These are phyloP conservation scores for Glaucomys volans DNA, from an alignment of 2,113 vertebrate species.

Conservation along the genomic window DNA sequence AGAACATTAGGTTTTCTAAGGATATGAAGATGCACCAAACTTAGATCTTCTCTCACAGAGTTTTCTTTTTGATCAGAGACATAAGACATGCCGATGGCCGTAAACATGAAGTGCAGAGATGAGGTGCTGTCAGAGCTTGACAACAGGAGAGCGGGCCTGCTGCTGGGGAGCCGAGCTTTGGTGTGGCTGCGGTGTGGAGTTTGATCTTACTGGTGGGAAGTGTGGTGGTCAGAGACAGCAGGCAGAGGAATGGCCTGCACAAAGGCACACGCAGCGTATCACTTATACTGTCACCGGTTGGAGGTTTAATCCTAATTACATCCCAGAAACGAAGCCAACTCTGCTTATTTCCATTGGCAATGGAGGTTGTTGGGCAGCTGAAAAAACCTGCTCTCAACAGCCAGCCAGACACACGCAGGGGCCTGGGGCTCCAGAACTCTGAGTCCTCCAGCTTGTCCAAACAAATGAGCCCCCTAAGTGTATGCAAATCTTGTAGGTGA, in stretches of 20 bases:
- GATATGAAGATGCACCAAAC: background rate
- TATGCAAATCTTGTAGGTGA: constrained; percentile 54
- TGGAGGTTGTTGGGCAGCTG: background rate
- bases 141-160: background rate
- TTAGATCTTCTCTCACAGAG: background rate
- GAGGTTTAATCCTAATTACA: constrained; percentile 65
- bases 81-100: background rate
- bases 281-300: constrained; percentile 75
- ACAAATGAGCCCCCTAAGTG: constrained; percentile 3
- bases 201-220: background rate
- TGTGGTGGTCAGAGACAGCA: background rate
- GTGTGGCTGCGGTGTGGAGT: background rate
- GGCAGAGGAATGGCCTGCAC: background rate
- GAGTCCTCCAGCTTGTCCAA: constrained; percentile 50
- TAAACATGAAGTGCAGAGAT: background rate
- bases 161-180: background rate
- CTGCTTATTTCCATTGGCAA: constrained; percentile 65
- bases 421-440: constrained; percentile 33
- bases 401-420: constrained; percentile 16
- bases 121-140: background rate
- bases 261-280: constrained; percentile 49
- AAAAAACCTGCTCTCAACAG: constrained; percentile 43
- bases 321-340: constrained; percentile 37
- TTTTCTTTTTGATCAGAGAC: constrained; percentile 22
- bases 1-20: background rate